Base-by-base conservation (phyloP, 2,113 vertebrate genomes). In the Zosterops lateralis region DNA sequence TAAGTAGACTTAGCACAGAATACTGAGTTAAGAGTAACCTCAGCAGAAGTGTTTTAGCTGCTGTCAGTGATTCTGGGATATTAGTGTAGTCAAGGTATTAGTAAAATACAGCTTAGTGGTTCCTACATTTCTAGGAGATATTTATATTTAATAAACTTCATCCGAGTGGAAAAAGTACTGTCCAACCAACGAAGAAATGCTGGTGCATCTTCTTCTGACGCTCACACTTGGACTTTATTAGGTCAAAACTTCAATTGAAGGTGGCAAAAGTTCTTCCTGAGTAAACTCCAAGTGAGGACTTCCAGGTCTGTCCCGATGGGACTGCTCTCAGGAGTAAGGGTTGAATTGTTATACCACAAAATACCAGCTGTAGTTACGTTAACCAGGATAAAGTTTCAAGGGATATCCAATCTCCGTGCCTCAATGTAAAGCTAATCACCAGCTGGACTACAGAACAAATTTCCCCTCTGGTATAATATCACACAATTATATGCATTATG, bases 401-500 rank as follows among this genome's bases (percentile, higher is more conserved):
- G 92, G 93, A 87, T 96, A 96, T 96, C 89, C 95, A 96, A 82
- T 96, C 95, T 93, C 89, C 82, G 2, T 91, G 74, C 89, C 91
- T 96, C 87, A 83, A 95, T 26, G 84, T 96, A 96, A 96, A 96
- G 74, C 93, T 96, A 95, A 96, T 92, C 95, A 96, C 96, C 96
- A 96, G 95, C 94, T 96, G 96, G 92, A 91, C 91, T 91, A 94
- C 82, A 94, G 92, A 96, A 94, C 89, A 89, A 84, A 93, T 96
- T 96, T 96, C 96, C 96, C 94, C 95, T 95, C 94, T 95, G 87
- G 96, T 96, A 87, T 94, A 96, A 95, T 96, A 94, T 96, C 86
- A 3, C 89, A 90, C 94, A 96, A 96, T 95, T 96, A 96, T 95
- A 89, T 95, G 89, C 80, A 95, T 96, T 95, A 96, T 89, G 87